Evolutionary conservation across 1,140 invertebrate species (phyloP).

Genomic region (Nasonia longicornis): DNA sequence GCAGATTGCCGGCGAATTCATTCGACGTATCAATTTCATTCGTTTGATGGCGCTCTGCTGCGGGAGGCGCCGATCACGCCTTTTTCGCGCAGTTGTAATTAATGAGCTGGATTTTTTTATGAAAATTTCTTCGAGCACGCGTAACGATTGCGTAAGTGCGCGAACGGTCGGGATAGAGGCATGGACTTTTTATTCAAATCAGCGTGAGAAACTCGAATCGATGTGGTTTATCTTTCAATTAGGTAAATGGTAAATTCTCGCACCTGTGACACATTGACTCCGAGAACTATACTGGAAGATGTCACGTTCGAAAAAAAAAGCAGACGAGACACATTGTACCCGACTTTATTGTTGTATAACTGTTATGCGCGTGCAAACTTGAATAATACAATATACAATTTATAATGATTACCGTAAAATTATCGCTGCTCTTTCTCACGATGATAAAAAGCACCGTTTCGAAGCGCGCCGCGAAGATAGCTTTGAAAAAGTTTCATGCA

Average conservation of each 20-base stretch:
- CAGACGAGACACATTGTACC: neutral
- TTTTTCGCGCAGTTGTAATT: neutral
- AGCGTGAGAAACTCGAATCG: slow-evolving; percentile 12
- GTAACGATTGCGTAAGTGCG: no score
- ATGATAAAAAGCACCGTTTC: slow-evolving; percentile 2
- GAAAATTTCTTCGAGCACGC: no score
- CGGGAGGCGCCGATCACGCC: neutral
- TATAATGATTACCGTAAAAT: slow-evolving; percentile 21
- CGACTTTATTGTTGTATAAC: no score
- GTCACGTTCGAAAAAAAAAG: no score
- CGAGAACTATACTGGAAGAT: no score
- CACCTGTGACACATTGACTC: no score
- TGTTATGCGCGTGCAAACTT: neutral
- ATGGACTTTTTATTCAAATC: neutral
- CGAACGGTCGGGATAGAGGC: no score
- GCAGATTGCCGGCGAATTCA: slow-evolving; percentile 14
- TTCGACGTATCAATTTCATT: slow-evolving; percentile 9
- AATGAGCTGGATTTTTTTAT: no score
- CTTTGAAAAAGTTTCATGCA: slow-evolving; percentile 16
- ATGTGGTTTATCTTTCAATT: neutral
- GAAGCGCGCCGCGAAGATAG: neutral
- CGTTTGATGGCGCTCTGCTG: neutral
- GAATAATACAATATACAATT: neutral
- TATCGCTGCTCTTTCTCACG: neutral
- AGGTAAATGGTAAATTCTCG: neutral